Percentiles rank a stretch among this genome's conserved stretches.
phyloP scores from a whole-genome alignment of 2,797 vertebrate species.

The Balearica regulorum region DNA sequence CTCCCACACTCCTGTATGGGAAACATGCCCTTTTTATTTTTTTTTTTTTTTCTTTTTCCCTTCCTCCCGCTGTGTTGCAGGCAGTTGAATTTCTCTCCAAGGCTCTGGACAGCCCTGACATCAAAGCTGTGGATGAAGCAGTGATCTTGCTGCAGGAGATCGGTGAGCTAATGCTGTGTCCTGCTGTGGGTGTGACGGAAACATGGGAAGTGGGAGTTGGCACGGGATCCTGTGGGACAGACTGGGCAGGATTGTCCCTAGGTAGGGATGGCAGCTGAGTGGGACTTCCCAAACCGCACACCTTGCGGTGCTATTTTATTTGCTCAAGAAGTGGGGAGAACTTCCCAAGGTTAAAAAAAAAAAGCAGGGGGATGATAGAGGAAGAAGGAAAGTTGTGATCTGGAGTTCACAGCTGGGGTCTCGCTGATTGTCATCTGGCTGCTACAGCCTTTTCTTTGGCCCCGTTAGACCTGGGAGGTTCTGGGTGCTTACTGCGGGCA shows the following conservation, averaged over 20 bases:
- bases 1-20: background rate
- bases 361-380: accelerated
- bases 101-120: conserved; percentile 90
- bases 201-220: background rate
- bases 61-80: conserved; percentile 57
- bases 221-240: background rate
- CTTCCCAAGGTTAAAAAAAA: background rate
- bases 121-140: conserved; percentile 83
- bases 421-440: background rate
- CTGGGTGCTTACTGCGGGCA: background rate
- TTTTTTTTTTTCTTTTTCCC: too few relatives aligned
- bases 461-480: background rate
- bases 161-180: conserved; percentile 65
- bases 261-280: background rate
- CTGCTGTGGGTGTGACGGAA: background rate
- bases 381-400: background rate
- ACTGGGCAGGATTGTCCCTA: background rate
- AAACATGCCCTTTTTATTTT: background rate
- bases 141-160: conserved; percentile 89
- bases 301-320: background rate
- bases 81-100: conserved; percentile 93
- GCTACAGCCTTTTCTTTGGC: background rate
- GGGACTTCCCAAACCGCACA: accelerated
- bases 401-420: background rate
- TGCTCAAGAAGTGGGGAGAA: background rate